These are phyloP conservation scores for Charina bottae DNA, from an alignment of 2,113 vertebrate species.

Conservation along the genomic window DNA sequence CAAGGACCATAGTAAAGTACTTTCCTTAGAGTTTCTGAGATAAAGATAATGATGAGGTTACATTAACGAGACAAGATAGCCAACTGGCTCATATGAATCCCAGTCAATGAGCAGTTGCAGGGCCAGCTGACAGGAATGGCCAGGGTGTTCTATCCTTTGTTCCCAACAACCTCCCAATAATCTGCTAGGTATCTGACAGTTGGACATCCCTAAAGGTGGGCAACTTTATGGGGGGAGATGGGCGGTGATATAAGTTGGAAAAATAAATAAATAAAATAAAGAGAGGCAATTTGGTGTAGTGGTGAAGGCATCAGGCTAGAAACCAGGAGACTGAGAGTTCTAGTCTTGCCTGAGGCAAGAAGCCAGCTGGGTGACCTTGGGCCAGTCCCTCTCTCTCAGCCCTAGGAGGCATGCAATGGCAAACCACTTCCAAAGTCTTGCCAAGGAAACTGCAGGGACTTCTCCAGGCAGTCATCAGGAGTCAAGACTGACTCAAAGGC, in stretches of 20 bases:
- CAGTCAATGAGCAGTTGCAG: not conserved
- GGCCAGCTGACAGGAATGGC: not conserved
- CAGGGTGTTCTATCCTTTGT: not conserved
- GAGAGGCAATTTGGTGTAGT: not conserved
- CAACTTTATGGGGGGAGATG: too few relatives aligned
- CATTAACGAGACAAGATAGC: not conserved
- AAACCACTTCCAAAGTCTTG: not conserved
- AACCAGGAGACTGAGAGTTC: not conserved
- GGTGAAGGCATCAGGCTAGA: not conserved
- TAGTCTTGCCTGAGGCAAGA: not conserved
- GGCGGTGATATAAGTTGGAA: too few relatives aligned
- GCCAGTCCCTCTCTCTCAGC: not conserved
- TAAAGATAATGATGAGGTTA: not conserved
- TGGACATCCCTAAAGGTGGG: not conserved
- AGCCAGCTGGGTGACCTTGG: not conserved
- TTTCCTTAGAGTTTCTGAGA: not conserved
- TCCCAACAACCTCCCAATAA: not conserved
- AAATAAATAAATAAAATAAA: too few relatives aligned
- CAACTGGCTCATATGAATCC: not conserved
- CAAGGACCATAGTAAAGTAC: not conserved
- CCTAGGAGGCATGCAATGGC: not conserved
- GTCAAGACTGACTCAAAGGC: not conserved
- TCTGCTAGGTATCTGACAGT: not conserved
- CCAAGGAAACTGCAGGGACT: not conserved
- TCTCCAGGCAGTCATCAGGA: not conserved